A percentile compares a stretch with the other conserved stretches of the same genome.
These are phyloP conservation scores for Octonoba sinensis DNA, from an alignment of 2,888 invertebrate species.

Conservation along the genomic window DNA sequence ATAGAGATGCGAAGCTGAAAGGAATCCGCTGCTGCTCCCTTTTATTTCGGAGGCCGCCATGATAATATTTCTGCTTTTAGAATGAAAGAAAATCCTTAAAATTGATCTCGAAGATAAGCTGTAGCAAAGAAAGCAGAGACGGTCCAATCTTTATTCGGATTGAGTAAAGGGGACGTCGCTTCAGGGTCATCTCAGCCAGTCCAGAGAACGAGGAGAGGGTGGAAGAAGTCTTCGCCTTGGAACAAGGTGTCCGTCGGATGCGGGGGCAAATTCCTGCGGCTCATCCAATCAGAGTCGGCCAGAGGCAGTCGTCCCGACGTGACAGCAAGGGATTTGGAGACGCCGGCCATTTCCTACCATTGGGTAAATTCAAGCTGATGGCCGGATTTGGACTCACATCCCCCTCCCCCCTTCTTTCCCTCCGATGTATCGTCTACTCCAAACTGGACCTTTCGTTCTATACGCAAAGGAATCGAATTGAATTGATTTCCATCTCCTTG, in stretches of 20 bases:
- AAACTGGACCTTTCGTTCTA: too few relatives aligned
- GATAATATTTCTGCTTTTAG: too few relatives aligned
- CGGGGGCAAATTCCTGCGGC: constrained; percentile 52
- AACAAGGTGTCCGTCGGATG: constrained; percentile 59
- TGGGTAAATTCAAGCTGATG: constrained; percentile 63
- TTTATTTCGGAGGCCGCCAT: too few relatives aligned
- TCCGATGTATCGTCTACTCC: constrained; percentile 6
- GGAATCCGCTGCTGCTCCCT: too few relatives aligned
- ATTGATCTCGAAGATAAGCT: constrained; percentile 7
- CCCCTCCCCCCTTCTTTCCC: constrained; percentile 11
- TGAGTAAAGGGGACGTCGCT: constrained; percentile 1
- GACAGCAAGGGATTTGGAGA: constrained; percentile 59
- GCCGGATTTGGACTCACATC: constrained; percentile 67
- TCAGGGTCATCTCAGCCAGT: constrained; percentile 23
- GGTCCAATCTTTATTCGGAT: background rate
- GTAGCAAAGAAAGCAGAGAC: background rate
- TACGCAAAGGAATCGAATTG: too few relatives aligned
- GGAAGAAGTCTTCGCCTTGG: constrained; percentile 18
- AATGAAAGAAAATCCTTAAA: background rate
- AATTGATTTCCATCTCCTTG: too few relatives aligned
- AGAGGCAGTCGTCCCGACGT: constrained; percentile 51
- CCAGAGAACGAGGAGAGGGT: background rate
- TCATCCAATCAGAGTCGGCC: constrained; percentile 61
- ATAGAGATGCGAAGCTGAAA: too few relatives aligned
- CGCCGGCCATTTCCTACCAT: constrained; percentile 59